Evolutionary conservation across 1,140 invertebrate genomes (phyloP).

Genomic region (Temnothorax curvispinosus): DNA sequence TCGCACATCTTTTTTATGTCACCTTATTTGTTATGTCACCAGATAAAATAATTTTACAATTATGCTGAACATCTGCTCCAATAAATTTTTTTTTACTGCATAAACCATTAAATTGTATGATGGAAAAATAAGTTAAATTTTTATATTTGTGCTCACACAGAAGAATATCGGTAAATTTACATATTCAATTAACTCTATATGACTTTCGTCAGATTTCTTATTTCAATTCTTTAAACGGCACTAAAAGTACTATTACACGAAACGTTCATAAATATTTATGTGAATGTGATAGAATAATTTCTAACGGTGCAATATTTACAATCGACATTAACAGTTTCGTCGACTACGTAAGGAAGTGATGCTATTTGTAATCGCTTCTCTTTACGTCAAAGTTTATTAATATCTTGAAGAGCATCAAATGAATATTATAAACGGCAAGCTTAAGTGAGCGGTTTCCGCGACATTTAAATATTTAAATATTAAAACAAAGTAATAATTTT

Average conservation of each 20-base stretch:
- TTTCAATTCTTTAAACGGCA: not conserved
- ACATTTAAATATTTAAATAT: not conserved
- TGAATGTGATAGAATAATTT: not conserved
- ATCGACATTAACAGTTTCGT: slow-evolving; percentile 19
- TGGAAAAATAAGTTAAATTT: not conserved
- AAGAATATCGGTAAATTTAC: not conserved
- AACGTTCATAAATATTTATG: slow-evolving; percentile 4
- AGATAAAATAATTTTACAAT: not conserved
- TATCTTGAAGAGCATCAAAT: not conserved
- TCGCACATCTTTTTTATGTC: not conserved
- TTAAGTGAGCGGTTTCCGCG: not conserved
- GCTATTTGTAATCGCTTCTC: not conserved
- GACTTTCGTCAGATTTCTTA: not conserved
- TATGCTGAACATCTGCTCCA: not conserved
- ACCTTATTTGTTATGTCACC: not conserved
- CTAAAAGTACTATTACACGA: not conserved
- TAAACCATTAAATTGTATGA: not conserved
- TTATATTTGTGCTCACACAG: not conserved
- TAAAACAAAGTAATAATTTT: slow-evolving; percentile 11
- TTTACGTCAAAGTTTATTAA: slow-evolving; percentile 14
- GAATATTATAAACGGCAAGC: slow-evolving; percentile 15
- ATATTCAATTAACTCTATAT: not conserved
- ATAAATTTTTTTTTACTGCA: not conserved
- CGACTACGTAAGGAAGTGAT: not conserved
- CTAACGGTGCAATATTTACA: not conserved